A percentile compares a stretch with the other conserved stretches of the same genome.
These are phyloP conservation scores for Chaetodon auriga DNA, from an alignment of 2,113 vertebrate genomes.

Conservation along the genomic window DNA sequence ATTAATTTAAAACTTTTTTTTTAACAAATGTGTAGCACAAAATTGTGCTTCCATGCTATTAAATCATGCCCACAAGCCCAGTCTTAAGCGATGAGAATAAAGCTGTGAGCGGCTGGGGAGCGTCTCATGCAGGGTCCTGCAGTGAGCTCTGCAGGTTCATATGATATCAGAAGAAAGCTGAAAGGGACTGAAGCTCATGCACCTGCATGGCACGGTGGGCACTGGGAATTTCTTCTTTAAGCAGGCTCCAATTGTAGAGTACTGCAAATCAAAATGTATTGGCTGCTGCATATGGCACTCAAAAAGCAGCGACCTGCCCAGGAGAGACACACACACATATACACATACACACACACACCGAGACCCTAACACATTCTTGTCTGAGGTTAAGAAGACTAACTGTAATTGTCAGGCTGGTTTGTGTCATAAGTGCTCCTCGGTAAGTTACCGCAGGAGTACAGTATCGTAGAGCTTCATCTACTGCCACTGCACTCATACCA, in stretches of 20 bases:
- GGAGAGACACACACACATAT: slow-evolving; percentile 21
- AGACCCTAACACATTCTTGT: slow-evolving; percentile 39
- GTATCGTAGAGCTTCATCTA: slow-evolving; percentile 60
- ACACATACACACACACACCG: slow-evolving; percentile 10
- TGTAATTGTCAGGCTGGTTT: slow-evolving; percentile 52
- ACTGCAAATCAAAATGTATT: slow-evolving; percentile 33
- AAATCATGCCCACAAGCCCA: slow-evolving; percentile 33
- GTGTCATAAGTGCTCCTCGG: slow-evolving; percentile 58
- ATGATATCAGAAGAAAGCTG: slow-evolving; percentile 12
- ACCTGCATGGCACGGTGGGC: slow-evolving; percentile 25
- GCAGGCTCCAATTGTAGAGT: slow-evolving; percentile 34
- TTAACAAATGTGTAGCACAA: neutral
- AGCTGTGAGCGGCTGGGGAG: slow-evolving; percentile 2
- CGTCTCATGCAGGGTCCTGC: neutral
- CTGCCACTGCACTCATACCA: slow-evolving; percentile 41
- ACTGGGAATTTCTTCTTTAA: slow-evolving; percentile 31
- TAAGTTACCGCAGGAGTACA: slow-evolving; percentile 45
- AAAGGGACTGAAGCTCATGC: slow-evolving; percentile 28
- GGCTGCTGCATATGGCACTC: neutral
- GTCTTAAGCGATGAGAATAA: slow-evolving; percentile 67
- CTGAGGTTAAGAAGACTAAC: slow-evolving; percentile 53
- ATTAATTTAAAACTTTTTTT: slow-evolving; percentile 17
- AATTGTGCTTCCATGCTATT: neutral
- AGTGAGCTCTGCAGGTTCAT: slow-evolving; percentile 34
- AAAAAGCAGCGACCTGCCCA: slow-evolving; percentile 27